Percentiles rank a stretch among this genome's conserved stretches.
Conservation (phyloP, 2,113 vertebrate species). For the Cheilinus undulatus region DNA sequence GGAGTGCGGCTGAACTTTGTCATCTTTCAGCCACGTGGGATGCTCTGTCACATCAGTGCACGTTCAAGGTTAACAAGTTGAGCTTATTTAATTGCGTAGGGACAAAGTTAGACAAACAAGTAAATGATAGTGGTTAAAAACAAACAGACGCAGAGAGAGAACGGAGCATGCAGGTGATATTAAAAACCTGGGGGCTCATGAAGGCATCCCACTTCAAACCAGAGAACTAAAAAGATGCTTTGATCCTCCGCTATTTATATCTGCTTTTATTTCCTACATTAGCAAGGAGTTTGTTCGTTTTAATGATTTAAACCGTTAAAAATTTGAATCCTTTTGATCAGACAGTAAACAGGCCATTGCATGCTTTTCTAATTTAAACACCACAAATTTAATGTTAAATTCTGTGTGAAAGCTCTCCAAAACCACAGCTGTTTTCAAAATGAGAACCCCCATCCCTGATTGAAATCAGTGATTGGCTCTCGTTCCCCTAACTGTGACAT, state of each 20-base stretch:
- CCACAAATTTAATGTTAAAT: slow-evolving; percentile 24
- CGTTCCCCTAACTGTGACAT: slow-evolving; percentile 23
- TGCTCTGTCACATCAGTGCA: slow-evolving; percentile 13
- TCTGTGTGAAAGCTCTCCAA: neutral
- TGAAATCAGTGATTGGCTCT: slow-evolving; percentile 23
- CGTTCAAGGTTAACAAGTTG: slow-evolving; percentile 28
- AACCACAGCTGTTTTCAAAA: slow-evolving; percentile 19
- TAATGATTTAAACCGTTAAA: slow-evolving; percentile 30
- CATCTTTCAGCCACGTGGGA: slow-evolving; percentile 8
- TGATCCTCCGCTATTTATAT: slow-evolving; percentile 40
- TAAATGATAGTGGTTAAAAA: slow-evolving; percentile 17
- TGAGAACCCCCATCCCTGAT: slow-evolving; percentile 32
- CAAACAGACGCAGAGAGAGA: neutral
- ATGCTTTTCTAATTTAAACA: slow-evolving; percentile 16
- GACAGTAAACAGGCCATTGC: slow-evolving; percentile 21
- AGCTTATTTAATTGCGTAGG: slow-evolving; percentile 17
- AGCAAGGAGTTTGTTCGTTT: slow-evolving; percentile 28
- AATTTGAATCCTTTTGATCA: slow-evolving; percentile 45
- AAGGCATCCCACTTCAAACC: slow-evolving; percentile 34
- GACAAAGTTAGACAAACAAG: slow-evolving; percentile 15
- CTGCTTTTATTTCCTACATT: neutral
- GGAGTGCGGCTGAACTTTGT: slow-evolving; percentile 29
- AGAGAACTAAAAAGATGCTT: slow-evolving; percentile 32
- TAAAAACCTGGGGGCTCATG: slow-evolving; percentile 26
- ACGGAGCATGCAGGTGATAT: slow-evolving; percentile 30